These are phyloP conservation scores for Frankliniella fusca DNA, from an alignment of 2,888 invertebrate genomes.

Conservation along the genomic window DNA sequence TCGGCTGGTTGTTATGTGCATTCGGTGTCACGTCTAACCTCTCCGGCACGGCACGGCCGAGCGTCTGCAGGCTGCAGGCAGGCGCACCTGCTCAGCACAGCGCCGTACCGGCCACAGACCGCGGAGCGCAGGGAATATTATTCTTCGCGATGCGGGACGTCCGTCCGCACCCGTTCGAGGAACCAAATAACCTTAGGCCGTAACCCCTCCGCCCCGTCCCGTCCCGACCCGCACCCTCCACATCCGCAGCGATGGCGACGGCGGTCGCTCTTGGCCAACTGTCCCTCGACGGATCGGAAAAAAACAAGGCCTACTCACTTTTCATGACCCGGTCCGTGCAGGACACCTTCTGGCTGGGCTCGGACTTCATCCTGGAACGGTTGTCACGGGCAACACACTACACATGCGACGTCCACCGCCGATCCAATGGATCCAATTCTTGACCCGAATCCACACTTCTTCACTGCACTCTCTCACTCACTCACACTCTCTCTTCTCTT, in stretches of 20 bases:
- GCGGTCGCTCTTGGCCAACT: background rate
- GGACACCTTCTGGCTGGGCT: background rate
- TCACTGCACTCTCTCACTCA: background rate
- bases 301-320: background rate
- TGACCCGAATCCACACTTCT: slow-evolving; percentile 26
- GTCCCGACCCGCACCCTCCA: background rate
- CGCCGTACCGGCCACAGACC: no score
- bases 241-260: background rate
- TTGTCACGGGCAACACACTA: slow-evolving; percentile 13
- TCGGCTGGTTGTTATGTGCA: no score
- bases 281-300: background rate
- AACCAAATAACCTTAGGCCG: no score
- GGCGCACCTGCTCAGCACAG: no score
- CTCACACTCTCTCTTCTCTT: background rate
- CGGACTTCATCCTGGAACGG: slow-evolving; percentile 19
- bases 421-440: background rate
- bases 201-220: no score
- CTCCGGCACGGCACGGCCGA: no score
- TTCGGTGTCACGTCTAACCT: no score
- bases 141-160: no score
- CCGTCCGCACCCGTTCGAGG: no score
- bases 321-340: background rate
- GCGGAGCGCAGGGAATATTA: no score
- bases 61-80: no score
- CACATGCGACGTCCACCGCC: background rate